phyloP scores from a whole-genome alignment of 37 sponge, comb jelly and placozoan species.

The Haliclona indistincta region DNA sequence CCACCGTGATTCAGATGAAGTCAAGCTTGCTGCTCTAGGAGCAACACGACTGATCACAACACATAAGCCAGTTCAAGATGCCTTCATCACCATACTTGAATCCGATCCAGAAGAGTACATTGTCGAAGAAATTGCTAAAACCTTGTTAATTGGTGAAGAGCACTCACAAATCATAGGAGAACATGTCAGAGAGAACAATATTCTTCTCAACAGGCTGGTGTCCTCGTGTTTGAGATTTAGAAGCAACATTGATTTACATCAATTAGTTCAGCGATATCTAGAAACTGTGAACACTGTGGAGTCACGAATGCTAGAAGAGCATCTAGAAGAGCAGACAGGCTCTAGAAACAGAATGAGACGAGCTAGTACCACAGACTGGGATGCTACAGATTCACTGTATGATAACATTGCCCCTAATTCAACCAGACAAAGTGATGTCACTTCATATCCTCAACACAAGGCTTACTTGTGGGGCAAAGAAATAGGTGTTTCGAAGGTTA shows the following conservation, averaged over 20 bases:
- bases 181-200: background rate
- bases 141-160: background rate
- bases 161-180: background rate
- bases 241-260: background rate
- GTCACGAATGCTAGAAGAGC: too few relatives aligned
- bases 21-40: constrained; percentile 3
- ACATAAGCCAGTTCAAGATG: background rate
- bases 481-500: constrained; percentile 39
- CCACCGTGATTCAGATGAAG: background rate
- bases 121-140: background rate
- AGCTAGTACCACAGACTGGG: constrained; percentile 45
- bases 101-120: background rate
- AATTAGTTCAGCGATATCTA: background rate
- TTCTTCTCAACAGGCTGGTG: background rate
- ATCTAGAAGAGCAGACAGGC: too few relatives aligned
- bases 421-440: constrained; percentile 29
- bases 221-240: background rate
- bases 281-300: background rate
- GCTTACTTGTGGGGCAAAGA: constrained; percentile 66
- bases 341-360: too few relatives aligned
- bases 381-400: constrained; percentile 22
- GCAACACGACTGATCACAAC: constrained; percentile 1
- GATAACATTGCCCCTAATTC: constrained; percentile 33
- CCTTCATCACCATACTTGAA: background rate
- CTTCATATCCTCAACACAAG: constrained; percentile 44